Percentiles rank a stretch among this genome's conserved stretches.
Conservation (phyloP, 2,797 vertebrate genomes). For the Hoplostethus atlanticus region DNA sequence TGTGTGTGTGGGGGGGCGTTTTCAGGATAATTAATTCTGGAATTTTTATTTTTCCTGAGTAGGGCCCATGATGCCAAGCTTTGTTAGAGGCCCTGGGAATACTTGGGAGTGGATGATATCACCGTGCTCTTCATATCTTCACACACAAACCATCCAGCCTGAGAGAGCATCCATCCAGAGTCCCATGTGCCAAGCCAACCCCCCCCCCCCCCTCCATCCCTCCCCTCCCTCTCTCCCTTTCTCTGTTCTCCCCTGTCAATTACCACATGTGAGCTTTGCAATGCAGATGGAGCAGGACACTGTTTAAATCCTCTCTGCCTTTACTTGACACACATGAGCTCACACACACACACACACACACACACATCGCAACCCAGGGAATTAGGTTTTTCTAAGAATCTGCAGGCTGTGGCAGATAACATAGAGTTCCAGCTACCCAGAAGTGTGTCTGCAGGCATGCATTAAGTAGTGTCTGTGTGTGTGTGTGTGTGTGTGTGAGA, state of each 20-base stretch:
- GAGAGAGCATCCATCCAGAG: slow-evolving; percentile 29
- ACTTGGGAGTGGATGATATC: too few species aligned
- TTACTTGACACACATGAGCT: slow-evolving; percentile 25
- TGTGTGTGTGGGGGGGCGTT: neutral
- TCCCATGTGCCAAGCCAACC: slow-evolving; percentile 38
- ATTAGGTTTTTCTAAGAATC: slow-evolving; percentile 71
- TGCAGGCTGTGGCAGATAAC: slow-evolving; percentile 75
- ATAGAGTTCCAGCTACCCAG: slow-evolving; percentile 64
- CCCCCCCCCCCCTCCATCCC: slow-evolving; percentile 11
- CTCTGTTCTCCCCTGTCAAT: slow-evolving; percentile 57
- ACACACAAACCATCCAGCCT: slow-evolving; percentile 27
- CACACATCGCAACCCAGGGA: slow-evolving; percentile 54
- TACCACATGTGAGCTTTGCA: slow-evolving; percentile 69
- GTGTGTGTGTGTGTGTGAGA: slow-evolving; percentile 16
- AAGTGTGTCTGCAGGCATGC: slow-evolving; percentile 77
- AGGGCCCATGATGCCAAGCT: neutral
- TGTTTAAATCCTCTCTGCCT: slow-evolving; percentile 65
- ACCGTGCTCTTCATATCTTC: slow-evolving; percentile 29
- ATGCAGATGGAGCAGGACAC: slow-evolving; percentile 67
- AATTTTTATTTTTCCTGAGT: neutral
- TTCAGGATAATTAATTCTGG: neutral
- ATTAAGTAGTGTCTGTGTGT: slow-evolving; percentile 59
- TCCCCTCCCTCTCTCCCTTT: slow-evolving; percentile 23
- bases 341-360: slow-evolving; percentile 10
- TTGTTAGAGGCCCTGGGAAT: neutral